Conservation (phyloP, 2,888 invertebrate genomes). For the Netelia virgata region DNA sequence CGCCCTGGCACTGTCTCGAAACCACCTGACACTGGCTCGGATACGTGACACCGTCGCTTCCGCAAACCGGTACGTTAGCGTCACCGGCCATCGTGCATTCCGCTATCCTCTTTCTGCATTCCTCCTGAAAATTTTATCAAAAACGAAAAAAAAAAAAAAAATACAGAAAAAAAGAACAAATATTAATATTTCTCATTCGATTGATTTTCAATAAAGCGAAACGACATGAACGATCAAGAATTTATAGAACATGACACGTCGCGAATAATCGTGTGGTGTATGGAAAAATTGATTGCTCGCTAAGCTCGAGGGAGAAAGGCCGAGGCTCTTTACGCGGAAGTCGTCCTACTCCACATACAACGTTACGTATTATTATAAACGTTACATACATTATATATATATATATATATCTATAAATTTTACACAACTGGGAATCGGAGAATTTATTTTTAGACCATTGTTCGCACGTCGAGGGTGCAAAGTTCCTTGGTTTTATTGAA, state of each 20-base stretch:
- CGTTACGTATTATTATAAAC: conserved; percentile 16
- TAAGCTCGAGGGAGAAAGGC: conserved; percentile 14
- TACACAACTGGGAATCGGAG: conserved; percentile 5
- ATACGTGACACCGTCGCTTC: conserved; percentile 93
- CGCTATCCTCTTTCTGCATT: conserved; percentile 82
- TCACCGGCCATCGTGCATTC: conserved; percentile 79
- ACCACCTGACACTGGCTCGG: conserved; percentile 92
- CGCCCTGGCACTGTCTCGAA: conserved; percentile 91
- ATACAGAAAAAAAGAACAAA: background rate
- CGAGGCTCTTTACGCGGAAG: conserved; percentile 46
- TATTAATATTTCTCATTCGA: background rate
- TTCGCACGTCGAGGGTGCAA: conserved; percentile 28
- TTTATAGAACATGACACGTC: background rate
- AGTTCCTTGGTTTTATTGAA: background rate
- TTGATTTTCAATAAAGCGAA: background rate
- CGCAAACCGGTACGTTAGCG: conserved; percentile 88
- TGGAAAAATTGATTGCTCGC: conserved; percentile 45
- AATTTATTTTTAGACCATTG: conserved; percentile 50
- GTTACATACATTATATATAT: background rate
- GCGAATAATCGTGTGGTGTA: conserved; percentile 45
- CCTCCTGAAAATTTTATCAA: conserved; percentile 77
- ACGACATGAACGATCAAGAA: background rate
- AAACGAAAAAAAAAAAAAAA: background rate
- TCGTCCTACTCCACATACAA: conserved; percentile 28
- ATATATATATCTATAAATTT: conserved; percentile 2